Base-by-base conservation (phyloP, 2,113 vertebrate species). In the Rhea americana region DNA sequence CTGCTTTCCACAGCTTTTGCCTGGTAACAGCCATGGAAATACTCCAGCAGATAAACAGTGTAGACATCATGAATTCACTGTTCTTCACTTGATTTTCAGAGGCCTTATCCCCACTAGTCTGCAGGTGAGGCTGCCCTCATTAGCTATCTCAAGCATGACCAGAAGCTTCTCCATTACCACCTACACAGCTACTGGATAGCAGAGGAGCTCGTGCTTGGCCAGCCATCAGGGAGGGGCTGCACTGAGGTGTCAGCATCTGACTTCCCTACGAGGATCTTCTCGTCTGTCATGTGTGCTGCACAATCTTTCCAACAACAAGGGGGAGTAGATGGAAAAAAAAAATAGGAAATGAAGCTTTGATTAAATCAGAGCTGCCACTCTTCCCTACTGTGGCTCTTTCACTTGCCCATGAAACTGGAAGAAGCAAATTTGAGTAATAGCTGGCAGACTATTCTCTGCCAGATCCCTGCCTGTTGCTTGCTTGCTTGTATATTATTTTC, bases 131-230 rank as follows among this genome's bases (percentile, higher is more conserved):
- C 90, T 58, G 35, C 28, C 3, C 16, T 75, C 4, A 4, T 2
- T 9, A 53, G 21, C 7, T 79, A 28, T 35, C 56, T 84, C 85
- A 86, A 47, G 17, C 41, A 53, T n/a, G 39, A 20, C 25, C 47
- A 48, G 35, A 28, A 75, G 21, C 26, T 83, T 9, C 28, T 59
- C 30, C 0, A 0, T 11, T 56, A 7, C 58, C 51, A 28, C n/a
- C 26, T 18, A 10, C 53, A 37, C 3, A 4, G 43, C 50, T 67
- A 7, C 30, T 56, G 26, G 21, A 25, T 5, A 61, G 11, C 62
- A 65, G 55, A 85, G 0, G 1, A 65, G 20, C 3, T 4, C 70
- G 4, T 1, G 0, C 26, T 81, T 7, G 39, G 24, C 6, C 7
- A 2, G 15, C 16, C 30, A 30, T 76, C 2, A 0, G 19, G 30